These are phyloP conservation scores for Phortica okadai DNA, from an alignment of 2,888 invertebrate genomes.

Conservation along the genomic window DNA sequence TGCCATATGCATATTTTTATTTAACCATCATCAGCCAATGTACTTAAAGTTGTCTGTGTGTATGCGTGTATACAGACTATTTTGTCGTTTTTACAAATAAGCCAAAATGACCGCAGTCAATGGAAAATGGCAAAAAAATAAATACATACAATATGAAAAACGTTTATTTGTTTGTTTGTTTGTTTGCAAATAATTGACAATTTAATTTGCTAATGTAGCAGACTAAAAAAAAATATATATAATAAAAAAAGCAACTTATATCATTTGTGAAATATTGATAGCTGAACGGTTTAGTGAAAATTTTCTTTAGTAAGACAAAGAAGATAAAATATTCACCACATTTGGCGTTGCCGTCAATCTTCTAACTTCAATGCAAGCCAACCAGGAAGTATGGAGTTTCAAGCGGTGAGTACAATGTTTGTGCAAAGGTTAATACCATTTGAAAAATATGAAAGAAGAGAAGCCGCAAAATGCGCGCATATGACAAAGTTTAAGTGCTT, in stretches of 20 bases:
- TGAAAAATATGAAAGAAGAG: constrained; percentile 40
- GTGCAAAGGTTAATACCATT: not conserved
- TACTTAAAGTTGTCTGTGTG: not conserved
- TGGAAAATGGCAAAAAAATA: not conserved
- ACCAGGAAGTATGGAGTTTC: not conserved
- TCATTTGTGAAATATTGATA: not conserved
- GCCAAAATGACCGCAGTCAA: not conserved
- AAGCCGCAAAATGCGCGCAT: constrained; percentile 46
- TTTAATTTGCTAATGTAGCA: constrained; percentile 71
- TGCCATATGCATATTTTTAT: constrained; percentile 31
- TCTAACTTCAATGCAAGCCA: no score
- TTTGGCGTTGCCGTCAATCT: no score
- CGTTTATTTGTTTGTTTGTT: constrained; percentile 40
- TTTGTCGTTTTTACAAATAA: not conserved
- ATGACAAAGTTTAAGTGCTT: constrained; percentile 75
- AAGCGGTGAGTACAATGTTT: not conserved
- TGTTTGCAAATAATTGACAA: constrained; percentile 73
- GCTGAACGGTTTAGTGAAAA: no score
- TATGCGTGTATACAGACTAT: not conserved
- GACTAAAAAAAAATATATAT: constrained; percentile 39
- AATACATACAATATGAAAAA: no score
- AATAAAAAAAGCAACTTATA: not conserved
- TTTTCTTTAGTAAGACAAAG: no score
- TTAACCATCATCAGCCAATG: constrained; percentile 21
- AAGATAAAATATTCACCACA: no score